Conservation (phyloP, 2,113 vertebrate species). For the Choloepus hoffmanni region DNA sequence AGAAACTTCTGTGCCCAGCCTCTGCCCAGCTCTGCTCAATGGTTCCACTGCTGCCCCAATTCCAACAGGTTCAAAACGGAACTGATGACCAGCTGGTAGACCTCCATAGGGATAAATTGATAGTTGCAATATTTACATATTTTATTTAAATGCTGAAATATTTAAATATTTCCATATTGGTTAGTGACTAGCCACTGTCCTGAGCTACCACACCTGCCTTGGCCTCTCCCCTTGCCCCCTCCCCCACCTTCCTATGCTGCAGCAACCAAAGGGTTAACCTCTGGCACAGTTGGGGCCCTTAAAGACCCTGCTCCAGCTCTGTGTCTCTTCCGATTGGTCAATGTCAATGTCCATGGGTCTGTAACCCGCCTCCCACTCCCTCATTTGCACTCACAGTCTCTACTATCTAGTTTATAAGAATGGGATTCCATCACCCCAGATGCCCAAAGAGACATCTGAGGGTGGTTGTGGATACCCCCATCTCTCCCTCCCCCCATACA, state of each 20-base stretch:
- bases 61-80: neutral
- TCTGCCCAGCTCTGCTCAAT: neutral
- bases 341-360: neutral
- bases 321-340: neutral
- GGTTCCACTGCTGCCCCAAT: neutral
- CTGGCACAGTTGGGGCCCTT: neutral
- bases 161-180: neutral
- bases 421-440: neutral
- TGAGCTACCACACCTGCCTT: neutral
- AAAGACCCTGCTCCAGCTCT: neutral
- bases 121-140: neutral
- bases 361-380: neutral
- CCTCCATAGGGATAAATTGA: neutral
- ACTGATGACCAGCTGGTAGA: neutral
- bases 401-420: no score
- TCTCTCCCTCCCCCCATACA: no score
- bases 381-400: neutral
- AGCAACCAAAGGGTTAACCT: neutral
- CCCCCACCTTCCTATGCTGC: no score
- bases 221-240: no score
- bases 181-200: neutral
- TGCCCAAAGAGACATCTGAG: neutral
- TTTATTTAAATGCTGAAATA: conserved; percentile 16
- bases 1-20: neutral
- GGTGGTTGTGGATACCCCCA: rapidly evolving